Evolutionary conservation across 2,113 vertebrate genomes (phyloP).

Genomic region (Triplophysa dalaica): DNA sequence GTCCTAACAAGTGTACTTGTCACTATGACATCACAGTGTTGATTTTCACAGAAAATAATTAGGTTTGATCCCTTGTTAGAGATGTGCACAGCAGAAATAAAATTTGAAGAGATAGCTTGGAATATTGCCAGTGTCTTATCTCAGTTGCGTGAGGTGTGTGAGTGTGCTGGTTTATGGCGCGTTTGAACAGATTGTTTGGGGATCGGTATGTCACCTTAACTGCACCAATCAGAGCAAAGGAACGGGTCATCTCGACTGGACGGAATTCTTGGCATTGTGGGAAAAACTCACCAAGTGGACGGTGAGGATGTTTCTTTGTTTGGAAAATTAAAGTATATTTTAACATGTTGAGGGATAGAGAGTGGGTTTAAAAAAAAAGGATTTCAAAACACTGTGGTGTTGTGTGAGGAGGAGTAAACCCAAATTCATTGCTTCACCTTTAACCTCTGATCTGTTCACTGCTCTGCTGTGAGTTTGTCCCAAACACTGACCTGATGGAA

Average conservation of each 20-base stretch:
- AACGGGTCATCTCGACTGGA: slow-evolving; percentile 63
- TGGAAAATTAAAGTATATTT: no score
- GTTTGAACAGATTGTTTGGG: slow-evolving; percentile 18
- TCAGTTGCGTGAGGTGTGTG: neutral
- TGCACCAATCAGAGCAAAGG: slow-evolving; percentile 62
- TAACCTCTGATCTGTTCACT: no score
- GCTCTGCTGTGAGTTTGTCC: no score
- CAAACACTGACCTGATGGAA: no score
- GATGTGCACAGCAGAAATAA: no score
- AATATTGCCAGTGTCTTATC: neutral
- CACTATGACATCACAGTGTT: no score
- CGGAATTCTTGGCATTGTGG: slow-evolving; percentile 68
- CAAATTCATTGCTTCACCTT: neutral
- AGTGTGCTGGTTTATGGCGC: slow-evolving; percentile 10
- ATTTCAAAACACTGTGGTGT: neutral
- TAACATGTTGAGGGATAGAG: no score
- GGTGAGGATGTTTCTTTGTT: slow-evolving; percentile 53
- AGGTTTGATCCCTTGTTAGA: no score
- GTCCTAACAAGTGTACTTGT: neutral
- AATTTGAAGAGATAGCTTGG: neutral
- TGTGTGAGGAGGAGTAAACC: neutral
- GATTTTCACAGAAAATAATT: no score
- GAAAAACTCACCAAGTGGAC: slow-evolving; percentile 72
- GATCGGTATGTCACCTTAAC: slow-evolving; percentile 59
- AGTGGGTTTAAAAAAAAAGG: neutral